A percentile compares a stretch with the other conserved stretches of the same genome.
Evolutionary conservation across 2,797 vertebrate genomes (phyloP).

Genomic region (Rallus crepitans): DNA sequence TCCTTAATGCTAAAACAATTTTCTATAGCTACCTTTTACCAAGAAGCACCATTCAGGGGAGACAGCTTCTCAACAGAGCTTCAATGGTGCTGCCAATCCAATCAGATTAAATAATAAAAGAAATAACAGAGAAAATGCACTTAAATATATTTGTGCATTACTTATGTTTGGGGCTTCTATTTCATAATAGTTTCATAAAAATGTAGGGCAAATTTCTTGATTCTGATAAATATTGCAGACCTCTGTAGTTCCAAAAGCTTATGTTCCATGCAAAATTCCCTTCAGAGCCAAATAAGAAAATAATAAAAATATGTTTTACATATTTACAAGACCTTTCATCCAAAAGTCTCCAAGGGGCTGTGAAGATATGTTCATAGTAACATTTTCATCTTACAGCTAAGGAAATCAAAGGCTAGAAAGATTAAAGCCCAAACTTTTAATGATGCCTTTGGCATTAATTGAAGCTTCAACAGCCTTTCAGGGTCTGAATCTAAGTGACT

Average conservation of each 20-base stretch:
- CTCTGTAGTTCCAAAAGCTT: not conserved
- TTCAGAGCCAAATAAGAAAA: slow-evolving; percentile 15
- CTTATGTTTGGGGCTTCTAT: not conserved
- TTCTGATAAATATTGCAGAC: not conserved
- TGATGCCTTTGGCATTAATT: slow-evolving; percentile 19
- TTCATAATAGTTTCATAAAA: slow-evolving; percentile 14
- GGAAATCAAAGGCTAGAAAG: slow-evolving; percentile 37
- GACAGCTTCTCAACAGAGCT: not conserved
- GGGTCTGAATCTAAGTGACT: not conserved
- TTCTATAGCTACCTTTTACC: not conserved
- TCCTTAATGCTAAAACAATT: not conserved
- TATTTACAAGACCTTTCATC: slow-evolving; percentile 30
- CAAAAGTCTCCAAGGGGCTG: not conserved
- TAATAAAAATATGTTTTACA: not conserved
- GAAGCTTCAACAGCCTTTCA: slow-evolving; percentile 21
- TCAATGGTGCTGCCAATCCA: not conserved
- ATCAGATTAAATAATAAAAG: not conserved
- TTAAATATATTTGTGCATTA: not conserved
- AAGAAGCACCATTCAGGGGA: not conserved
- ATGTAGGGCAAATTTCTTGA: not conserved
- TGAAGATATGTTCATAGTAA: not conserved
- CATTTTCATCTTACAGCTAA: slow-evolving; percentile 10
- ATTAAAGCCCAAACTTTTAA: slow-evolving; percentile 41
- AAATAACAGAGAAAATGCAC: not conserved
- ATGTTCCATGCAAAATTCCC: slow-evolving; percentile 23